A percentile compares a stretch with the other conserved stretches of the same genome.
phyloP scores from a whole-genome alignment of 2,113 vertebrate species.

The Paratilapia polleni region DNA sequence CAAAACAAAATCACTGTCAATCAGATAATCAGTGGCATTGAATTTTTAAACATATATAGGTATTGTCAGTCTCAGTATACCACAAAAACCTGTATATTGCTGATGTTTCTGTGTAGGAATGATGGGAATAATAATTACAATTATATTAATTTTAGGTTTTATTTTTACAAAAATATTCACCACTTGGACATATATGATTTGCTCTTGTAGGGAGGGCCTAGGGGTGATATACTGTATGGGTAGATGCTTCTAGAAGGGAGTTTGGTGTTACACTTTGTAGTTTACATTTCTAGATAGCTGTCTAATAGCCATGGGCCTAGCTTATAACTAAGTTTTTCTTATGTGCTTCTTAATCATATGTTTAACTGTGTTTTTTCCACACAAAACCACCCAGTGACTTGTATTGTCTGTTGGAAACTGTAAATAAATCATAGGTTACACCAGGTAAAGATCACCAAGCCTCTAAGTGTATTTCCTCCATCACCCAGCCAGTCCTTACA shows the following conservation, averaged over 20 bases:
- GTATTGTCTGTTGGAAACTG: background rate
- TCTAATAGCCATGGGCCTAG: background rate
- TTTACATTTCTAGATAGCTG: too few relatives aligned
- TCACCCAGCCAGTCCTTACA: background rate
- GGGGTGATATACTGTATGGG: too few relatives aligned
- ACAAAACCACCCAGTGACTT: background rate
- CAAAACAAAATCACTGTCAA: too few relatives aligned
- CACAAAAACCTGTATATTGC: background rate
- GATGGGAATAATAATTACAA: too few relatives aligned
- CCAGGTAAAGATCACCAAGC: background rate
- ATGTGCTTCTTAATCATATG: background rate
- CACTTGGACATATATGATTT: background rate
- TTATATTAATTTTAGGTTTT: too few relatives aligned
- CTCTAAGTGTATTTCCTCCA: slow-evolving; percentile 1
- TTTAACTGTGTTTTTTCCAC: background rate
- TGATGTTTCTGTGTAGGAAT: background rate
- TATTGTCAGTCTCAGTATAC: background rate
- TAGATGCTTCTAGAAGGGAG: background rate
- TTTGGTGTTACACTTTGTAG: background rate
- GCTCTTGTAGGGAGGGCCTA: background rate
- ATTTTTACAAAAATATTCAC: too few relatives aligned
- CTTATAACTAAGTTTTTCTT: background rate
- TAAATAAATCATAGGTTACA: background rate
- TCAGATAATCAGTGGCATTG: too few relatives aligned
- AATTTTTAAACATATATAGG: background rate